Percentiles rank a stretch among this genome's conserved stretches.
These are phyloP conservation scores for Sylvietta virens DNA, from an alignment of 2,113 vertebrate genomes.

Conservation along the genomic window DNA sequence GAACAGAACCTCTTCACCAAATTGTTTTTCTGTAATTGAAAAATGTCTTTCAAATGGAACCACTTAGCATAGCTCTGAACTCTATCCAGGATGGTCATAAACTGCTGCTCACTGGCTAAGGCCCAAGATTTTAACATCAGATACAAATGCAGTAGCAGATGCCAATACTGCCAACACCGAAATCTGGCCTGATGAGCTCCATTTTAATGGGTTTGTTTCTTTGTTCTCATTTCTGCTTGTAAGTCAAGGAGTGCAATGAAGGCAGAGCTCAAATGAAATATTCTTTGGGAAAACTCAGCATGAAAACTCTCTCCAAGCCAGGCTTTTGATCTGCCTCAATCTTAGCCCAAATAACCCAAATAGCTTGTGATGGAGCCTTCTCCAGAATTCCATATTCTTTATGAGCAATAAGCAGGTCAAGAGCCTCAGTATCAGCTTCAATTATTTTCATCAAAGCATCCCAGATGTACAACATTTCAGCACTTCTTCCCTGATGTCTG, in stretches of 20 bases:
- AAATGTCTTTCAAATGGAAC: conserved; percentile 64
- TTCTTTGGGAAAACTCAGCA: not conserved
- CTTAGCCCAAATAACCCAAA: not conserved
- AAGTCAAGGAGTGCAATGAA: not conserved
- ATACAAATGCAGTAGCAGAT: conserved; percentile 22
- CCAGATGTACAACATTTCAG: not conserved
- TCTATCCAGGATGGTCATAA: conserved; percentile 37
- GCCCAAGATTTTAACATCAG: conserved; percentile 39
- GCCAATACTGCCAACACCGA: not conserved
- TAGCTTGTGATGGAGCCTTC: not conserved
- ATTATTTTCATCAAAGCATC: not conserved
- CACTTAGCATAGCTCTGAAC: conserved; percentile 55
- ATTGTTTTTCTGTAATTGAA: conserved; percentile 64
- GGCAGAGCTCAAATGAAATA: not conserved
- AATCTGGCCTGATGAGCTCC: not conserved
- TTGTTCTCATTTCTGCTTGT: not conserved
- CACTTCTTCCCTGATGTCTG: not conserved
- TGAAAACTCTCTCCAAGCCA: not conserved
- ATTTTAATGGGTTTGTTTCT: conserved; percentile 4
- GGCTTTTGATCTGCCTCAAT: not conserved
- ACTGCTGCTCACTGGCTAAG: conserved; percentile 27
- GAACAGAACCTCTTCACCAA: conserved; percentile 55
- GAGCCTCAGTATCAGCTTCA: not conserved
- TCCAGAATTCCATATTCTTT: not conserved
- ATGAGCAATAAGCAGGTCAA: not conserved